These are phyloP conservation scores for Proteles cristata DNA, from an alignment of 2,113 vertebrate genomes.

Conservation along the genomic window DNA sequence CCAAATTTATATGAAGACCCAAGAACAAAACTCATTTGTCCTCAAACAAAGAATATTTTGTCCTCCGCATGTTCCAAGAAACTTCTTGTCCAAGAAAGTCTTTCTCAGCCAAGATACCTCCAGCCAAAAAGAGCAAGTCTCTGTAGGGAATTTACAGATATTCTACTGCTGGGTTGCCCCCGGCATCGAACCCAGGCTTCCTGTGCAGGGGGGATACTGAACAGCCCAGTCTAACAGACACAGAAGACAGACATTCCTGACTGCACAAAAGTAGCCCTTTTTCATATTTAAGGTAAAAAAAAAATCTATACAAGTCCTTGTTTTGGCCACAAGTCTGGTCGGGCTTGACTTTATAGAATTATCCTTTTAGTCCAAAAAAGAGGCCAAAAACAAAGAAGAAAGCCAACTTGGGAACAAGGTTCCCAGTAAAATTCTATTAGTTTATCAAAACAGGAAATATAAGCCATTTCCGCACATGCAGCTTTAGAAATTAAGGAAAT, in stretches of 20 bases:
- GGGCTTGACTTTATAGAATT: slow-evolving; percentile 61
- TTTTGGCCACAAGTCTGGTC: slow-evolving; percentile 50
- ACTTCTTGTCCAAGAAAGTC: slow-evolving; percentile 67
- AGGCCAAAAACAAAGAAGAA: slow-evolving; percentile 74
- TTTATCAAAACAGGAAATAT: slow-evolving; percentile 87
- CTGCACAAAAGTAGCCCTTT: slow-evolving; percentile 55
- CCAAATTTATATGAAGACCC: slow-evolving; percentile 58
- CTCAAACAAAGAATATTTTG: slow-evolving; percentile 75
- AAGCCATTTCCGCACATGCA: slow-evolving; percentile 85
- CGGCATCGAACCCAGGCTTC: slow-evolving; percentile 45
- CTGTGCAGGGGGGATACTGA: not conserved
- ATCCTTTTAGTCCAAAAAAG: slow-evolving; percentile 59
- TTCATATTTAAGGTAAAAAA: slow-evolving; percentile 59
- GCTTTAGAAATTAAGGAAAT: slow-evolving; percentile 83
- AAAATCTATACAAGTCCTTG: slow-evolving; percentile 41
- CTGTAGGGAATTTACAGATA: slow-evolving; percentile 78
- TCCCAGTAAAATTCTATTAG: slow-evolving; percentile 78
- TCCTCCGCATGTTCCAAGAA: slow-evolving; percentile 48
- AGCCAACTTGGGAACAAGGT: slow-evolving; percentile 76
- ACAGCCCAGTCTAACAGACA: slow-evolving; percentile 18
- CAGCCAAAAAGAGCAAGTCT: slow-evolving; percentile 82
- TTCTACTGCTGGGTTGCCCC: not conserved
- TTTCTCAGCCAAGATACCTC: slow-evolving; percentile 82
- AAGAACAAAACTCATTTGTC: slow-evolving; percentile 73
- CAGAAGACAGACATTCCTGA: slow-evolving; percentile 47